These are phyloP conservation scores for Rhyacophila evoluta DNA, from an alignment of 2,888 invertebrate genomes.

Conservation along the genomic window DNA sequence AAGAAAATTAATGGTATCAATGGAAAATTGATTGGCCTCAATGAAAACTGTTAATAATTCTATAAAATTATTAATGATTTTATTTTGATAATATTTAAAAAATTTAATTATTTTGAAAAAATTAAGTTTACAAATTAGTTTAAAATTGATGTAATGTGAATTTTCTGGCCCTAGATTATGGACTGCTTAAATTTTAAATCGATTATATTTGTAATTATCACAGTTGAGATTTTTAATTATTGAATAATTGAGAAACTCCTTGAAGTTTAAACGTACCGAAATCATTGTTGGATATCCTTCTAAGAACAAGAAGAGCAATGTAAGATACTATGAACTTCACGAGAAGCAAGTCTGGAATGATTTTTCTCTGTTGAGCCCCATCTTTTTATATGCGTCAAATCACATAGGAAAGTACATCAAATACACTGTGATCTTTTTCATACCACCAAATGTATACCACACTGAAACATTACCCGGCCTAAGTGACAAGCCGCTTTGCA, in stretches of 20 bases:
- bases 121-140: no score
- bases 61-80: no score
- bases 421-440: constrained; percentile 44
- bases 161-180: no score
- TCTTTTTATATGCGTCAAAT: constrained; percentile 55
- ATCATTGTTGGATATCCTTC: constrained; percentile 45
- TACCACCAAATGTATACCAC: constrained; percentile 45
- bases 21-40: no score
- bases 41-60: no score
- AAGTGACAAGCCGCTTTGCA: background rate
- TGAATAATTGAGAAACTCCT: background rate
- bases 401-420: constrained; percentile 53
- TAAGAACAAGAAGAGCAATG: background rate
- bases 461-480: constrained; percentile 27
- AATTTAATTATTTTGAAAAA: no score
- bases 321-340: constrained; percentile 43
- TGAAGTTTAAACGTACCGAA: constrained; percentile 29
- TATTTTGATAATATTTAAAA: no score
- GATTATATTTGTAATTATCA: no score
- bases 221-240: background rate
- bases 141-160: no score
- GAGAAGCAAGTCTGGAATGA: constrained; percentile 53
- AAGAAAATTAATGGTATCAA: no score
- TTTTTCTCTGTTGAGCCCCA: constrained; percentile 50
- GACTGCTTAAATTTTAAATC: no score